Base-by-base conservation (phyloP, 2,113 vertebrate genomes). In the Microcebus lehilahytsara region DNA sequence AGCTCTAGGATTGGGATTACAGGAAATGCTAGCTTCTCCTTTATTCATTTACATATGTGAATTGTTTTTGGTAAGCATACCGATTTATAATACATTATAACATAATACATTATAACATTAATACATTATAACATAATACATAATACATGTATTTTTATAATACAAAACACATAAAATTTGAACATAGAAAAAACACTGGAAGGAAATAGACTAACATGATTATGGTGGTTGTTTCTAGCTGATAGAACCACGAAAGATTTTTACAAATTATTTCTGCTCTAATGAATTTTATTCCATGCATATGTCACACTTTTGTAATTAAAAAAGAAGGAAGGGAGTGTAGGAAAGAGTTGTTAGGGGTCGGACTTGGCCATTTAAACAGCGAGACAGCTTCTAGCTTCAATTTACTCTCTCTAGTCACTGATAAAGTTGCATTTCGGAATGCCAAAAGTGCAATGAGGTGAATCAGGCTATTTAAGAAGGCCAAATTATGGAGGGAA, bases 11-110 rank as follows among this genome's bases (percentile, higher is more conserved):
- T 64, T 84, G n/a, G 3, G 3, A 80, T 69, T 80, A 46, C 71
- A 92, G 22, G 66, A 85, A 75, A 25, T 64, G 25, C 58, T 93
- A 85, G 34, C 58, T 89, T 90, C 30, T 75, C 25, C 62, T 93
- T 90, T 94, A 92, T 85, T 85, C 7, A 69, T 89, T 96, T 91
- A 78, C 84, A 3, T 74, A 22, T 87, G 30, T 83, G 25, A 92
- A 81, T 95, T 91, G 23, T 84, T 96, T 95, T 67, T 66, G 62
- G 58, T 60, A 78, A 95, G 32, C 27, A 69, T 53, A 46, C 20
- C 69, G 32, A 66, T 27, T 93, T 89, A 72, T 85, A 90, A 74
- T 27, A 80, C 2, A 58, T 69, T 88, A 42, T 90, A 64, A 34
- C 56, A 77, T 69, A 40, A 77, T 83, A 71, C 9, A 49, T 42